Base-by-base conservation (phyloP, 2,113 vertebrate genomes). In the Centropus unirufus region DNA sequence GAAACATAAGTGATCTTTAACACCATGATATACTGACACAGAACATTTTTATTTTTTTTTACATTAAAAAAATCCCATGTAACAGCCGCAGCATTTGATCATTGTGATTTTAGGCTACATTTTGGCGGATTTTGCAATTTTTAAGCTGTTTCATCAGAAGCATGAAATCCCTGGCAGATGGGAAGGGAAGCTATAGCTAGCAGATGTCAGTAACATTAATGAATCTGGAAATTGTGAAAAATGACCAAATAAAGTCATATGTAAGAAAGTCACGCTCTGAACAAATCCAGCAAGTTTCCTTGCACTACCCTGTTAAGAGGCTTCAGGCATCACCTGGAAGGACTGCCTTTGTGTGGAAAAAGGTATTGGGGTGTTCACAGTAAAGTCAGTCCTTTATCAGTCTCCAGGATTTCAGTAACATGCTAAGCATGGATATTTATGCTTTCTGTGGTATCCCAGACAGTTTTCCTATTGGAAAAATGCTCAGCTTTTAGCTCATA, bases 251-350 rank as follows among this genome's bases (percentile, higher is more conserved):
- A 61, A 52, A 42, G 40, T 14, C 40, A 46, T 1, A 5, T 32
- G 81, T 39, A 57, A 51, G 69, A 69, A 87, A 80, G 2, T 69
- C 1, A 0, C n/a, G 24, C 55, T 42, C 68, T 75, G 59, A 66
- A 72, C 14, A 73, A 78, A 72, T 1, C 2, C 27, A 74, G 34
- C 5, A 21, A 54, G 30, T 6, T 69, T 52, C 83, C 24, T 61
- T 1, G 0, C 6, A 3, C 13, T 14, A 8, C 4, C 12, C 36
- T 86, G 27, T 7, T 7, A 46, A 29, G 27, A 70, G 19, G 55
- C 42, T 57, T 62, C 79, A 49, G 80, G 23, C n/a, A 10, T 70
- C 79, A 67, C 9, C 46, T 86, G 44, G 66, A 62, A 58, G 39
- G 47, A 69, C 51, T 24, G 2, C 5, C 51, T 49, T 12, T 30